Conservation (phyloP, 2,797 vertebrate genomes). For the Coregonus ussuriensis region DNA sequence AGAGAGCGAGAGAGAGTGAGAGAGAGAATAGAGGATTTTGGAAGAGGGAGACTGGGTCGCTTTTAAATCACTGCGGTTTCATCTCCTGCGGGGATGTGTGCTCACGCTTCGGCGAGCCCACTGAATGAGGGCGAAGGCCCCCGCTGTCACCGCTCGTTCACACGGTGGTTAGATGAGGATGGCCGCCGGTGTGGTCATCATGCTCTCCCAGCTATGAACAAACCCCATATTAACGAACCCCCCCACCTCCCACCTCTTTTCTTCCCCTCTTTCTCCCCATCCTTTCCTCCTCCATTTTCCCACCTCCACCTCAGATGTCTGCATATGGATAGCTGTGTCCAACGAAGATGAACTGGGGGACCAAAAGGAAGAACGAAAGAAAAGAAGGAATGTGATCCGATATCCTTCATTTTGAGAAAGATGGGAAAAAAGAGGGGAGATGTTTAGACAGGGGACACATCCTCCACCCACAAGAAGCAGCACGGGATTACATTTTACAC, state of each 20-base stretch:
- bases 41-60: slow-evolving; percentile 40
- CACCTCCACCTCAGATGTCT: not conserved
- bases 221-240: slow-evolving; percentile 29
- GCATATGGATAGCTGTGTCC: slow-evolving; percentile 72
- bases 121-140: slow-evolving; percentile 69
- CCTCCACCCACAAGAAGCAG: slow-evolving; percentile 72
- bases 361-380: slow-evolving; percentile 62
- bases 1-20: slow-evolving; percentile 12
- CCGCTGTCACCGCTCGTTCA: slow-evolving; percentile 64
- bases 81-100: slow-evolving; percentile 65
- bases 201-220: slow-evolving; percentile 34
- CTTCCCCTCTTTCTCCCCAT: slow-evolving; percentile 62
- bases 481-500: slow-evolving; percentile 83
- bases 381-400: slow-evolving; percentile 57
- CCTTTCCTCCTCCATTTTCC: not conserved
- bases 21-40: slow-evolving; percentile 8
- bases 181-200: slow-evolving; percentile 36
- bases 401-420: slow-evolving; percentile 55
- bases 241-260: not conserved
- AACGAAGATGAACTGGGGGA: slow-evolving; percentile 75
- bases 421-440: slow-evolving; percentile 36
- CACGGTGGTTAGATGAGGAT: slow-evolving; percentile 54
- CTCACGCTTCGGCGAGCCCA: slow-evolving; percentile 68
- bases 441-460: slow-evolving; percentile 44
- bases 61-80: slow-evolving; percentile 74